These are phyloP conservation scores for Danaus melanippus DNA, from an alignment of 1,140 invertebrate species.

Conservation along the genomic window DNA sequence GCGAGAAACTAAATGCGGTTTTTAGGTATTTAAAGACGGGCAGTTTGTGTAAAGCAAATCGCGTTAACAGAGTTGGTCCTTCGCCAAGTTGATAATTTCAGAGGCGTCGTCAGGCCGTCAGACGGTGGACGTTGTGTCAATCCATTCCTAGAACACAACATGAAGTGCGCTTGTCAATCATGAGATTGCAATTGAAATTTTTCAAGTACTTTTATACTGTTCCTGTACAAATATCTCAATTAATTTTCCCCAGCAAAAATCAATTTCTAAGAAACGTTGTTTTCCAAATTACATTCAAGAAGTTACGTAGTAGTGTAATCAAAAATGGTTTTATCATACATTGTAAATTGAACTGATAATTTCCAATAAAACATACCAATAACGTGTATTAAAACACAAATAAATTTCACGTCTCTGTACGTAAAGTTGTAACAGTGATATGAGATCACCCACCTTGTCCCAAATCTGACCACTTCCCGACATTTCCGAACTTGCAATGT, in stretches of 20 bases:
- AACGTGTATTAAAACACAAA: conserved; percentile 30
- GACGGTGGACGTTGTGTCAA: conserved; percentile 27
- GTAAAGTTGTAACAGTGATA: conserved; percentile 29
- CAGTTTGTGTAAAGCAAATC: conserved; percentile 11
- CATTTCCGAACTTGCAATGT: too few species aligned
- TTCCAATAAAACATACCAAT: conserved; percentile 12
- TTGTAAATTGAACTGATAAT: conserved; percentile 4
- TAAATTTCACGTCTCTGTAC: conserved; percentile 24
- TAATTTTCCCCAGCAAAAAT: too few species aligned
- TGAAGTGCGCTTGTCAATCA: conserved; percentile 17
- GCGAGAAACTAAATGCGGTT: neutral
- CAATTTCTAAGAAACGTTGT: too few species aligned
- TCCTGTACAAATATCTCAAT: too few species aligned
- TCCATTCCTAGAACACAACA: conserved; percentile 16
- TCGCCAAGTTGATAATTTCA: conserved; percentile 41
- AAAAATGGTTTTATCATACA: too few species aligned
- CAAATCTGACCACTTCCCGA: conserved; percentile 18
- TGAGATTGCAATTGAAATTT: conserved; percentile 7
- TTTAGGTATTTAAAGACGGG: conserved; percentile 5
- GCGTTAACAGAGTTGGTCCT: conserved; percentile 27
- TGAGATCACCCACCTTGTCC: conserved; percentile 42
- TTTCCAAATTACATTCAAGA: too few species aligned
- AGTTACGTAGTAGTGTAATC: too few species aligned
- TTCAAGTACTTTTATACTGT: too few species aligned
- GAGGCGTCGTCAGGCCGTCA: conserved; percentile 27